Conservation (phyloP, 1,140 invertebrate genomes). For the Parapsyche elsis region DNA sequence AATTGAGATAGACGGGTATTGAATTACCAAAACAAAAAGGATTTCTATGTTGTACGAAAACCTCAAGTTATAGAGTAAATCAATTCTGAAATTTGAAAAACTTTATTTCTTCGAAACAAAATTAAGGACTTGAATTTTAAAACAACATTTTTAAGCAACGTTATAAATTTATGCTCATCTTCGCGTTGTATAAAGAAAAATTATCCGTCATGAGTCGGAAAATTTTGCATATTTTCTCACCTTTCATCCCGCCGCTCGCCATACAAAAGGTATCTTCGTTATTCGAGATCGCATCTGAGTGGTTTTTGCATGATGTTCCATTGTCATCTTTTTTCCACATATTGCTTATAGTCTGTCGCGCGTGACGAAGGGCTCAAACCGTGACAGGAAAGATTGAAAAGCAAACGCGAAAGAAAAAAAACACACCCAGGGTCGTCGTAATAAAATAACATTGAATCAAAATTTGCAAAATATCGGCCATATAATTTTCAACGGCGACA, state of each 20-base stretch:
- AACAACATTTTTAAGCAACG: too few species aligned
- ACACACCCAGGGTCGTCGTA: background rate
- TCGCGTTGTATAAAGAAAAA: background rate
- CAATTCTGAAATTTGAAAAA: too few species aligned
- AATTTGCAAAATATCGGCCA: background rate
- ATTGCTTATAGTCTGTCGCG: conserved; percentile 11
- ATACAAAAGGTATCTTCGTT: background rate
- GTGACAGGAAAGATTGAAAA: conserved; percentile 8
- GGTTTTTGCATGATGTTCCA: background rate
- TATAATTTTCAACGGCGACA: background rate
- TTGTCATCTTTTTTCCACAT: background rate
- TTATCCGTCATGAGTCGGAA: background rate
- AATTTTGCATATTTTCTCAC: conserved; percentile 9
- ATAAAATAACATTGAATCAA: conserved; percentile 15
- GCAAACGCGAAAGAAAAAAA: background rate
- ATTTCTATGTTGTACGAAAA: background rate
- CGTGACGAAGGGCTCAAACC: conserved; percentile 13
- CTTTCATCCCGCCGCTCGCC: background rate
- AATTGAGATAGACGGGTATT: too few species aligned
- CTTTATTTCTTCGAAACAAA: too few species aligned
- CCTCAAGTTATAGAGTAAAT: background rate
- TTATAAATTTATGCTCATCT: too few species aligned
- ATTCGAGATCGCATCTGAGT: background rate
- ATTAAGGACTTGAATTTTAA: too few species aligned
- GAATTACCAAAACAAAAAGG: background rate